Evolutionary conservation across 1,140 invertebrate species (phyloP), one percentile per base, ranked within the genome.

Genomic region (Chrysoperla carnea): DNA sequence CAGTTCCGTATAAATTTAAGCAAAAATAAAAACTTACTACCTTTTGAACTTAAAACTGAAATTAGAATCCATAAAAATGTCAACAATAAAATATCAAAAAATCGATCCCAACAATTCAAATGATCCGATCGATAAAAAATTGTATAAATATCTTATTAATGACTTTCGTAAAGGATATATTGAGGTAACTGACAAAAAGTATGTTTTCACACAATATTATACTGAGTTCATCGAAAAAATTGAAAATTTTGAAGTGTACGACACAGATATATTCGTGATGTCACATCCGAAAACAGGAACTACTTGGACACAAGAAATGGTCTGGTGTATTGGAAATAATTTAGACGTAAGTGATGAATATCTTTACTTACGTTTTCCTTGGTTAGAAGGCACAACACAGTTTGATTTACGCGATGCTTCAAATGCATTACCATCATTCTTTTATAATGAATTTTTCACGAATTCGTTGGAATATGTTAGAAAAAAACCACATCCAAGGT

Each of bases 281-380:
- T 60, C 63, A 8, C 64, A 61, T 53, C 68, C 69, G 0, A 61
- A 51, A 56, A 23, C 12, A 62, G 66, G 70, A 31, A 65, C 73
- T 6, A 75, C 72, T 7, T 75, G 72, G 72, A 67, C 65, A 0
- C 67, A 71, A 49, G 73, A 76, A 53, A 70, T 75, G 61, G 56
- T 69, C 1, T 75, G 71, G 67, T 60, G 66, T 36, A 61, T 75
- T 36, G 57, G 50, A 2, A 64, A 70, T 45, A 53, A 70, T 45
- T 48, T 69, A 4, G 62, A 74, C 49, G 64, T 65, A 29, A 68
- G 66, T 14, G 60, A 65, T 43, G 47, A 50, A 5, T 44, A 48
- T 47, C 44, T 60, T 44, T 48, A 50, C 8, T 43, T 44, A 6
- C 49, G 62, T 8, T 62, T 62, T 31, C 63, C 64, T 3, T 66